Base-by-base conservation (phyloP, 2,797 vertebrate genomes). In the Onychomys leucogaster region DNA sequence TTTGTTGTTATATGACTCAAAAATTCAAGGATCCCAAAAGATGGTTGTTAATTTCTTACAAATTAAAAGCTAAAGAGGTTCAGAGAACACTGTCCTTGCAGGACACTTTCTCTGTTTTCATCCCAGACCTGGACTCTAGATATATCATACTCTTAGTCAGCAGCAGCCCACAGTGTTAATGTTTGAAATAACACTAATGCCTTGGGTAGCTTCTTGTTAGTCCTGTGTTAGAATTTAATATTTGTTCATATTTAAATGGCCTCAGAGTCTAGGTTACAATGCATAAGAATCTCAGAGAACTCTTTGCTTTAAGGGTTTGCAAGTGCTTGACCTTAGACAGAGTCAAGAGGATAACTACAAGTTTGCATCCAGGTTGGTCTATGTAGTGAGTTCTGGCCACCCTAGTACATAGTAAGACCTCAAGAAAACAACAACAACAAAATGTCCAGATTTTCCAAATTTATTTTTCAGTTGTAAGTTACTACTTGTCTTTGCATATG, bases 401-500 rank as follows among this genome's bases (percentile, higher is more conserved):
- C 27, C 37, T 43, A 37, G 10, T 41, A 57, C 23, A 43, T 43
- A 43, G 52, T 21, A 57, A 88, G 17, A 89, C 1, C 87, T 76
- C 55, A 46, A 76, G 41, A 46, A 75, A 88, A 41, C 49, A 73
- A 32, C 37, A 89, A 59, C 29, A 43, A 61, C 21, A 61, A 77
- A 93, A 80, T 81, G 29, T 21, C 9, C 23, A 69, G 27, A 12
- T 71, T 71, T 76, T 23, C 6, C 89, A 71, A 93, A 37, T 91
- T 92, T 84, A 0, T 78, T 95, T 85, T 43, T 19, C 91, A 95
- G 16, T 83, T 77, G 57, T 61, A 49, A 29, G 19, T 65, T 89
- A 3, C 55, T 97, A 96, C 94, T 67, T 7, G 65, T 95, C 92
- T 97, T 57, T 92, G 52, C 61, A 91, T 97, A 14, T 65, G 41